Conservation (phyloP, 1,140 invertebrate species). For the Drosophila subpulchrella region DNA sequence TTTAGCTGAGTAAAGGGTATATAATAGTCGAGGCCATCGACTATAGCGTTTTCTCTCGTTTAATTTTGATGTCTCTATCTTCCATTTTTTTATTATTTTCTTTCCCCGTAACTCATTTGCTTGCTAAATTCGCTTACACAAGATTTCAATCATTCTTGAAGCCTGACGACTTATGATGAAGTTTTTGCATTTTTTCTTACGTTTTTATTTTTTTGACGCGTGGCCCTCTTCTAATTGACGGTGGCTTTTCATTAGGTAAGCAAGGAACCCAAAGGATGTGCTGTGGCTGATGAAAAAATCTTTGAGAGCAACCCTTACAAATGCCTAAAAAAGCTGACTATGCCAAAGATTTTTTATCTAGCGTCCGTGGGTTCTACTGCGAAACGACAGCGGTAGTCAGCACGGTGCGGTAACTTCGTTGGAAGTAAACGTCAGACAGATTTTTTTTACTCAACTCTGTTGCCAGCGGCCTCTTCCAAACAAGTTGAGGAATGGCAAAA, state of each 20-base stretch:
- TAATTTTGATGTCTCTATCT: slow-evolving; percentile 2
- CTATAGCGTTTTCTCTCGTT: too few relatives aligned
- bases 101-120: slow-evolving; percentile 32
- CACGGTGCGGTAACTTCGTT: slow-evolving; percentile 31
- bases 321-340: slow-evolving; percentile 65
- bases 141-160: slow-evolving; percentile 45
- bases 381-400: slow-evolving; percentile 4
- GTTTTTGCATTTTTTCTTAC: slow-evolving; percentile 36
- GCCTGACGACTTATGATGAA: slow-evolving; percentile 66
- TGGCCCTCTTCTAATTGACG: slow-evolving; percentile 70
- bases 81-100: neutral
- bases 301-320: slow-evolving; percentile 69
- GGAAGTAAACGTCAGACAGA: slow-evolving; percentile 64
- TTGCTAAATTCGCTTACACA: slow-evolving; percentile 62
- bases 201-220: slow-evolving; percentile 59
- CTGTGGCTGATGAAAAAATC: slow-evolving; percentile 40
- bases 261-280: slow-evolving; percentile 61
- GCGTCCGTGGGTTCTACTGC: slow-evolving; percentile 22
- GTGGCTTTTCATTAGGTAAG: slow-evolving; percentile 72
- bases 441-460: slow-evolving; percentile 47
- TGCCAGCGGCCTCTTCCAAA: slow-evolving; percentile 66
- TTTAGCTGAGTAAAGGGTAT: too few relatives aligned
- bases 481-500: slow-evolving; percentile 37
- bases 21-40: too few relatives aligned
- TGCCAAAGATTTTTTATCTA: slow-evolving; percentile 63